A percentile compares a stretch with the other conserved stretches of the same genome.
Conservation (phyloP, 2,888 invertebrate species). For the Parochlus steinenii region DNA sequence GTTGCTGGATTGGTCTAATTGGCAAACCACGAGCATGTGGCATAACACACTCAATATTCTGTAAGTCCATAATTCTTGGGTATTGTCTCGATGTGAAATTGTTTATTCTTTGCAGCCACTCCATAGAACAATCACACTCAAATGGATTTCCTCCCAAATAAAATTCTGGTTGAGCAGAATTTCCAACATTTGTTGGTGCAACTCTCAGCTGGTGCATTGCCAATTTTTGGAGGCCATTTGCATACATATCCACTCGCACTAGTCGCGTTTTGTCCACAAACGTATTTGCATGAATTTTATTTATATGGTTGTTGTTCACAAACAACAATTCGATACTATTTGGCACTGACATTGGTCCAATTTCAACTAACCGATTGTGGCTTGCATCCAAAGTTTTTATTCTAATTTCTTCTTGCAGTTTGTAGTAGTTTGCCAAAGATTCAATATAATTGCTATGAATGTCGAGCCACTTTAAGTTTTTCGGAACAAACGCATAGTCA, state of each 20-base stretch:
- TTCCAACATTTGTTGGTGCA: conserved; percentile 52
- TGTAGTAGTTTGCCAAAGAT: conserved; percentile 74
- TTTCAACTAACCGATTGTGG: conserved; percentile 70
- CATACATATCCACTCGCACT: conserved; percentile 78
- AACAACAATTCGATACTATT: conserved; percentile 75
- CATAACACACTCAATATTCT: conserved; percentile 75
- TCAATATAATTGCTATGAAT: conserved; percentile 82
- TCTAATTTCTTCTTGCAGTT: conserved; percentile 61
- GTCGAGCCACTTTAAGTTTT: conserved; percentile 78
- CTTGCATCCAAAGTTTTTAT: conserved; percentile 78
- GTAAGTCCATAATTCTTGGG: conserved; percentile 75
- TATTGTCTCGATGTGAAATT: conserved; percentile 73
- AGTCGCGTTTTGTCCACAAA: conserved; percentile 72
- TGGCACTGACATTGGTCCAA: conserved; percentile 70
- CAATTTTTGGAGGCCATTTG: conserved; percentile 68
- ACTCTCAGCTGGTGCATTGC: conserved; percentile 66
- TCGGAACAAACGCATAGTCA: conserved; percentile 82
- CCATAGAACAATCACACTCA: conserved; percentile 89
- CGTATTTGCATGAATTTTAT: conserved; percentile 64
- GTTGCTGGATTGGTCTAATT: conserved; percentile 57
- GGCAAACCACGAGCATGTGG: conserved; percentile 68
- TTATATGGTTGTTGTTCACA: conserved; percentile 77
- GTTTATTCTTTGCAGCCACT: conserved; percentile 83
- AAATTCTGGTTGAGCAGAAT: conserved; percentile 63
- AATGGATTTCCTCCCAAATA: conserved; percentile 87